phyloP scores from a whole-genome alignment of 2,113 vertebrate species.

The Hippocampus mohnikei region DNA sequence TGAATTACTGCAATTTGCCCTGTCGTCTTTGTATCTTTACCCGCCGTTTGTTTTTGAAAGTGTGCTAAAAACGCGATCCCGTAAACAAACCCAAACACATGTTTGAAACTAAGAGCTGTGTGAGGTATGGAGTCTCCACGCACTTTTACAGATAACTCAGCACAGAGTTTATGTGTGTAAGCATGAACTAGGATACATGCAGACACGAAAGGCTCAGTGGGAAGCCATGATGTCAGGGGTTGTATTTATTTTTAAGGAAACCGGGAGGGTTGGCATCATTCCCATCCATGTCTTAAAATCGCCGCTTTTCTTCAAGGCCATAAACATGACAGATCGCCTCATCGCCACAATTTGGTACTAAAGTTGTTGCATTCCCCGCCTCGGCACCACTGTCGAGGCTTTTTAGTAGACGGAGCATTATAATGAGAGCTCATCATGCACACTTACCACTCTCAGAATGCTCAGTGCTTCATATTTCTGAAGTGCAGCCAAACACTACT shows the following conservation, averaged over 20 bases:
- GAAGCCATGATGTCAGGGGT: not conserved
- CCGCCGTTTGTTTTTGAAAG: too few species aligned
- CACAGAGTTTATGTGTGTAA: not conserved
- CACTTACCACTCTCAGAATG: not conserved
- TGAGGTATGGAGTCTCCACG: too few species aligned
- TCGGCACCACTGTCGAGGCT: not conserved
- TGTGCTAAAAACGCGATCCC: too few species aligned
- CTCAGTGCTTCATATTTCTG: not conserved
- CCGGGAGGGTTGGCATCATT: not conserved
- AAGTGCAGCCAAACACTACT: not conserved
- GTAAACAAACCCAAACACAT: too few species aligned
- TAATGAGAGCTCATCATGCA: not conserved
- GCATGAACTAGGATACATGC: not conserved
- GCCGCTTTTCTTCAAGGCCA: not conserved
- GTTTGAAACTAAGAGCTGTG: too few species aligned
- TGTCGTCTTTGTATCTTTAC: too few species aligned
- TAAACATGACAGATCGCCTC: not conserved
- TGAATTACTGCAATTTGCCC: too few species aligned
- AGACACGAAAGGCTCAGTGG: not conserved
- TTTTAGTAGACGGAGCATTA: not conserved
- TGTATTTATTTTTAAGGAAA: conserved; percentile 1
- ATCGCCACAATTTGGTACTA: not conserved
- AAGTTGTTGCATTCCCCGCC: not conserved
- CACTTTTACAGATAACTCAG: not conserved
- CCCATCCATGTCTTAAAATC: not conserved